Evolutionary conservation across 2,888 invertebrate species (phyloP), one percentile per base, ranked within the genome.

Genomic region (Calameuta pallipes): DNA sequence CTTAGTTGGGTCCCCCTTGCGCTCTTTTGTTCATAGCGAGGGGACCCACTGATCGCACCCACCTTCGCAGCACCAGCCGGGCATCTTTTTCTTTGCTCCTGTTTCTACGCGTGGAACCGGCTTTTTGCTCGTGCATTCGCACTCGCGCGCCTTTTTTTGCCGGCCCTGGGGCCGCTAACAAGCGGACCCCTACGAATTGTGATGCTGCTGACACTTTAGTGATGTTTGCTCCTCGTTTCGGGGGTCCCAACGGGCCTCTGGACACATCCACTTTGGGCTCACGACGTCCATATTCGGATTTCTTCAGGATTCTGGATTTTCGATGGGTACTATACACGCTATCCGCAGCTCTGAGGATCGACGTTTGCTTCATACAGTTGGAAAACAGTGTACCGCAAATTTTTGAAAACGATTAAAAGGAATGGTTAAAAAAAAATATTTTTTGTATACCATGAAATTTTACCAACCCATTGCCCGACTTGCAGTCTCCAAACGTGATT

Each of bases 151-250:
- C 86, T 87, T 85, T 90, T 90, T 89, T 89, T 88, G 89, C 84
- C 86, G 85, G 85, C 79, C 81, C 85, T 84, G 80, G 84, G 85
- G 83, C 85, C 89, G 88, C 90, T 90, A 90, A 90, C 90, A 90
- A 90, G 90, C 90, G 87, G 89, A 87, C 88, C 84, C 86, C 88
- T 87, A 85, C 88, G 90, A 91, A 91, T 91, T 91, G 90, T 91
- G 90, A 91, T 91, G 89, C 89, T 87, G 85, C 90, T 91, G 91
- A 91, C 91, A 91, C 91, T 91, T 91, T 91, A 91, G 91, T 89
- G 90, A 91, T 91, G 90, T 90, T 89, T 76, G 73, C 83, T 85
- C 87, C 86, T 86, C 84, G 86, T 89, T 88, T 84, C 83, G 78
- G 79, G 30, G 81, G 34, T 74, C 74, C 36, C 74, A 33, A 30